phyloP scores from a whole-genome alignment of 2,113 vertebrate genomes.

The Myrmecobius fasciatus region DNA sequence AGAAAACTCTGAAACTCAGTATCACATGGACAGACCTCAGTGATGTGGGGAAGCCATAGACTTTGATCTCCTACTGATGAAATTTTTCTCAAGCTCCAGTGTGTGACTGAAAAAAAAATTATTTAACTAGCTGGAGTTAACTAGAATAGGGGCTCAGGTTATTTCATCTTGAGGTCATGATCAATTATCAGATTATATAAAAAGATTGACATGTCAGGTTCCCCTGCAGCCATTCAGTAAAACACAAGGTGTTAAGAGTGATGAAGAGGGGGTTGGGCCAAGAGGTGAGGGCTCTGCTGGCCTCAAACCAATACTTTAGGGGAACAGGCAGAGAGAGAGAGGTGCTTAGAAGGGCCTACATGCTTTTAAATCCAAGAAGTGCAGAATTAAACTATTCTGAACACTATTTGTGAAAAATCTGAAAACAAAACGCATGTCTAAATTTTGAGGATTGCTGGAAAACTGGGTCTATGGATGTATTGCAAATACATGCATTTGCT shows the following conservation, averaged over 20 bases:
- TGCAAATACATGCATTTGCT: background rate
- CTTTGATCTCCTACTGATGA: background rate
- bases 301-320: background rate
- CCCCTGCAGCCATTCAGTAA: slow-evolving; percentile 21
- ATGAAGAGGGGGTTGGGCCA: background rate
- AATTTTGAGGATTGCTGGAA: background rate
- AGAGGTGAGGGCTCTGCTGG: background rate
- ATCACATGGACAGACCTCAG: background rate
- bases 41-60: background rate
- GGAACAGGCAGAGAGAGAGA: background rate
- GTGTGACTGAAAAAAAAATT: slow-evolving; percentile 5
- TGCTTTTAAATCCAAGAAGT: background rate
- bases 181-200: slow-evolving; percentile 31
- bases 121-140: slow-evolving; percentile 31
- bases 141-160: background rate
- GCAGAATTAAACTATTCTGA: slow-evolving; percentile 8
- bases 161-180: slow-evolving; percentile 27
- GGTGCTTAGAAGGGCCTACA: background rate
- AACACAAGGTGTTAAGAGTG: background rate
- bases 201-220: slow-evolving; percentile 27
- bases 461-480: background rate
- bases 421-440: background rate
- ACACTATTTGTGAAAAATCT: background rate
- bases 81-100: background rate
- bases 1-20: background rate